phyloP scores from a whole-genome alignment of 2,113 vertebrate genomes.

The Apus apus region DNA sequence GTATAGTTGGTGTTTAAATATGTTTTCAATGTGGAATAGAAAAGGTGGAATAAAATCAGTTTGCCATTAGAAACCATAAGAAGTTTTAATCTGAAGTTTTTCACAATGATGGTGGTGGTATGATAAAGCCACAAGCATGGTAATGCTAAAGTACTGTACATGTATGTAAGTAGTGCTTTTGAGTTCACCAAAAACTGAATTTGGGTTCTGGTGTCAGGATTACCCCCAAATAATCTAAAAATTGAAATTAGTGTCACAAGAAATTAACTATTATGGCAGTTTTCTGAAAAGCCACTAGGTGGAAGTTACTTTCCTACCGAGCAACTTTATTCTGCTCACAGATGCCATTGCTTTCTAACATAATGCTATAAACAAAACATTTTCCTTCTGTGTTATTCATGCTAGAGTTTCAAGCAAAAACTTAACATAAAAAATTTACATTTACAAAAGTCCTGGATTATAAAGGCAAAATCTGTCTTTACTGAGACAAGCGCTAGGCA shows the following conservation, averaged over 20 bases:
- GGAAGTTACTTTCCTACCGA: constrained; percentile 61
- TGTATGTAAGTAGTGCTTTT: neutral
- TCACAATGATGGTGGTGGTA: neutral
- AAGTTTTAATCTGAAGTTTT: constrained; percentile 25
- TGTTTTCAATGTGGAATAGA: constrained; percentile 20
- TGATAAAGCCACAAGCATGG: neutral
- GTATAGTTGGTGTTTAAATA: constrained; percentile 18
- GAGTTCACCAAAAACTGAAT: neutral
- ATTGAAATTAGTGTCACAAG: neutral
- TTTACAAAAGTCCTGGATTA: neutral
- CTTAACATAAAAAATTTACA: neutral
- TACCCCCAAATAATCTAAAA: neutral
- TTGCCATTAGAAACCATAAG: neutral
- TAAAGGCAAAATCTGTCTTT: neutral
- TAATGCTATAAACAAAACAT: neutral
- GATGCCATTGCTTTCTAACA: neutral
- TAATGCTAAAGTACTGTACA: neutral
- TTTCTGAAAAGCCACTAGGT: constrained; percentile 66
- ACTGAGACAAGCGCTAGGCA: neutral
- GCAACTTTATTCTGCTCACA: neutral
- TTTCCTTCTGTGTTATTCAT: neutral
- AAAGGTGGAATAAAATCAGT: constrained; percentile 10
- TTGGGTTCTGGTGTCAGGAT: neutral
- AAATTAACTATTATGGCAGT: constrained; percentile 11
- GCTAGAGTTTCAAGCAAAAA: neutral